These are phyloP conservation scores for Thysanoteuthis rhombus DNA, from an alignment of 2,888 invertebrate species.

Conservation along the genomic window DNA sequence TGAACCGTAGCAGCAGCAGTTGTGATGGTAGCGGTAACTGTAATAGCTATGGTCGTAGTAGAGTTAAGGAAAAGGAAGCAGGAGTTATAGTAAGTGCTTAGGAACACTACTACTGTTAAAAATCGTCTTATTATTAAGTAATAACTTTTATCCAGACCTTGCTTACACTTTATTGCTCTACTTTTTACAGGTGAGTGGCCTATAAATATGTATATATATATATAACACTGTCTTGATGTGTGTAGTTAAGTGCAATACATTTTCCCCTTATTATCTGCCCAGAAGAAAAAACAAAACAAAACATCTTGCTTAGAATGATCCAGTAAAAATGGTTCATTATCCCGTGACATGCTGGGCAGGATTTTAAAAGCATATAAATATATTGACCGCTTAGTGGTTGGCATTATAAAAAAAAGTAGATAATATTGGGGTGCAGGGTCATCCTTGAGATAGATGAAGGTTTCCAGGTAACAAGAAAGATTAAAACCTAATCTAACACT, in stretches of 20 bases:
- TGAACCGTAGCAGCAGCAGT: neutral
- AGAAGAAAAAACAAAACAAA: neutral
- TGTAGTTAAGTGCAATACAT: neutral
- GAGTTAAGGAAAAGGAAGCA: neutral
- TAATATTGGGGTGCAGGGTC: no score
- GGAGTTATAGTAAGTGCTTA: neutral
- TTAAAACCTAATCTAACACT: neutral
- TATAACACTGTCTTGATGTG: neutral
- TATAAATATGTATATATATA: neutral
- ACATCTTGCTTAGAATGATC: neutral
- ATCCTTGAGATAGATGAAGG: neutral
- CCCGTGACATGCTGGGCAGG: neutral
- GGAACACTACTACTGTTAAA: neutral
- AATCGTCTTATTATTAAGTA: neutral
- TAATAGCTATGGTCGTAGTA: neutral
- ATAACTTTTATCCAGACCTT: conserved; percentile 12
- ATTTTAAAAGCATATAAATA: neutral
- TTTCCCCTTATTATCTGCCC: neutral
- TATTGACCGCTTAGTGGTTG: neutral
- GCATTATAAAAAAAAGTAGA: no score
- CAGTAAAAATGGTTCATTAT: neutral
- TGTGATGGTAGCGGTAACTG: neutral
- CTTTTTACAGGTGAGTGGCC: neutral
- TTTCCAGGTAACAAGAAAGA: neutral
- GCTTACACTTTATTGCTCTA: neutral